Percentiles rank a stretch among this genome's conserved stretches.
These are phyloP conservation scores for Eilema griseolum DNA, from an alignment of 2,888 invertebrate genomes.

Conservation along the genomic window DNA sequence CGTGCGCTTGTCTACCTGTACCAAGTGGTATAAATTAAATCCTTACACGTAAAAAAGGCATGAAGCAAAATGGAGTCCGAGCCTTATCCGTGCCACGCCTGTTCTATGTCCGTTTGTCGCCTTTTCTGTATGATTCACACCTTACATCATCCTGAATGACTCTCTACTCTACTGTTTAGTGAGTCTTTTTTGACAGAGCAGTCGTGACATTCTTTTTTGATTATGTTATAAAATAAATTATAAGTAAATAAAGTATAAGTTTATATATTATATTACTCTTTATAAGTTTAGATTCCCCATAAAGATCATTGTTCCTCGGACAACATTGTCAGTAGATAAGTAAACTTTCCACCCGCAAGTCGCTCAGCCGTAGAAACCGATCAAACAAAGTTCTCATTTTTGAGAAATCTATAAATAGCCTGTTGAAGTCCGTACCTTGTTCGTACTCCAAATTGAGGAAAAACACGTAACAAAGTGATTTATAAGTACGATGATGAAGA, in stretches of 20 bases:
- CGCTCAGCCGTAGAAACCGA: slow-evolving; percentile 54
- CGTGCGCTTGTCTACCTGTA: no score
- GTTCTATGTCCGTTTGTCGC: background rate
- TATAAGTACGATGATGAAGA: background rate
- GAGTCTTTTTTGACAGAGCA: no score
- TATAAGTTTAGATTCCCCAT: background rate
- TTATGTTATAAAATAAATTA: no score
- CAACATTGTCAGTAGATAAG: slow-evolving; percentile 32
- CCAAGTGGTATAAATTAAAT: no score
- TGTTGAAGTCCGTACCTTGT: slow-evolving; percentile 30
- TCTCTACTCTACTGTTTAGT: no score
- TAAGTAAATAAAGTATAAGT: no score
- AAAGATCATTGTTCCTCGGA: background rate
- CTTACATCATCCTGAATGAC: background rate
- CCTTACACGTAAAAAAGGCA: background rate
- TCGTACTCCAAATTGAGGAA: slow-evolving; percentile 23
- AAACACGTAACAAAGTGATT: slow-evolving; percentile 15
- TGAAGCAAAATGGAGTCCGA: no score
- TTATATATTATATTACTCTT: no score
- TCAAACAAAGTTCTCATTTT: slow-evolving; percentile 49
- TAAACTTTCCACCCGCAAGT: slow-evolving; percentile 52
- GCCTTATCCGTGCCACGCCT: no score
- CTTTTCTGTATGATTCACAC: background rate
- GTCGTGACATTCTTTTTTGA: no score
- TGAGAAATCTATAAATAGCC: slow-evolving; percentile 58